Percentiles rank a stretch among this genome's conserved stretches.
These are phyloP conservation scores for Chymomyza costata DNA, from an alignment of 1,140 invertebrate species.

Conservation along the genomic window DNA sequence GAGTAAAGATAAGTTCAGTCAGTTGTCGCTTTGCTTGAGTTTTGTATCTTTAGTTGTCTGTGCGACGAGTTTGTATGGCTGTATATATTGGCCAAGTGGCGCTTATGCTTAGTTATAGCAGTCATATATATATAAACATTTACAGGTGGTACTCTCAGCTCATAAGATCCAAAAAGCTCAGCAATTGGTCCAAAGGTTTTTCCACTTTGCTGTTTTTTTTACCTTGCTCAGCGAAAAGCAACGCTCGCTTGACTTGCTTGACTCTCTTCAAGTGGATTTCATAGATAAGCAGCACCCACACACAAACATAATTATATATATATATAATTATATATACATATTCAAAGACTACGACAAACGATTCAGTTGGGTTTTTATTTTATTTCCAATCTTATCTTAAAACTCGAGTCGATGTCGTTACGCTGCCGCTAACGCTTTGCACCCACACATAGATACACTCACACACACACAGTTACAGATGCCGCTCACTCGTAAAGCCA, in stretches of 20 bases:
- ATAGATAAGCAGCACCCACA: conserved; percentile 48
- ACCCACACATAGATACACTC: conserved; percentile 8
- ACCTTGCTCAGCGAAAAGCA: conserved; percentile 57
- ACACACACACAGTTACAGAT: conserved; percentile 12
- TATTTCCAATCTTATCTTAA: conserved; percentile 68
- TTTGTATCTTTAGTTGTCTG: conserved; percentile 14
- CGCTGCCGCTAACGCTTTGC: conserved; percentile 38
- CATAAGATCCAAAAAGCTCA: too few species aligned
- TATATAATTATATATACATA: conserved; percentile 8
- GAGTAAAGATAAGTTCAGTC: conserved; percentile 46
- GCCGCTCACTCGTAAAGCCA: too few species aligned
- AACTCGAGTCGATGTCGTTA: conserved; percentile 63
- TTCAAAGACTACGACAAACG: conserved; percentile 1
- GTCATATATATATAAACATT: too few species aligned
- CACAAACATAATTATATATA: conserved; percentile 14
- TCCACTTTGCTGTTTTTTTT: conserved; percentile 53
- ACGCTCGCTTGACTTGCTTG: conserved; percentile 11
- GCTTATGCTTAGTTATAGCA: conserved; percentile 42
- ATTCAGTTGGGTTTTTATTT: conserved; percentile 48
- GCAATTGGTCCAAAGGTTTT: too few species aligned
- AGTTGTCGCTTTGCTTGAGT: conserved; percentile 38
- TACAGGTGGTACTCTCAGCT: too few species aligned
- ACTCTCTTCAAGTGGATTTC: conserved; percentile 54
- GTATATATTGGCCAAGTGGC: conserved; percentile 36
- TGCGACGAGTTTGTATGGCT: too few species aligned